A percentile compares a stretch with the other conserved stretches of the same genome.
Evolutionary conservation across 2,888 invertebrate genomes (phyloP).

Genomic region (Oscheius onirici): DNA sequence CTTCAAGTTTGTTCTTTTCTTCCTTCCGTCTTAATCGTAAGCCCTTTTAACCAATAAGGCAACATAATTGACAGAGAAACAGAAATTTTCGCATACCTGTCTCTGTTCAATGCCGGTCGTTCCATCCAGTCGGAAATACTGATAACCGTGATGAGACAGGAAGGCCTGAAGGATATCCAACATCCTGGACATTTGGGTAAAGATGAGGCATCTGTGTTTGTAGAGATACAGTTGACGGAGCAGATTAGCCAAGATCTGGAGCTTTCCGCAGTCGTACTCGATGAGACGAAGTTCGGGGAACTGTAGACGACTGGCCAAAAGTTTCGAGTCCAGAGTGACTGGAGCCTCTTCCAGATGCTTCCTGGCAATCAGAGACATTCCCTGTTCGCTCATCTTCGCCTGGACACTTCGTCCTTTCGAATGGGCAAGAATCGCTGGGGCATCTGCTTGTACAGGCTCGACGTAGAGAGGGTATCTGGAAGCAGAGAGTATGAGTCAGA

Average conservation of each 20-base stretch:
- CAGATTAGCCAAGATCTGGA: constrained; percentile 86
- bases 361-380: background rate
- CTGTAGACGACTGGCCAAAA: constrained; percentile 76
- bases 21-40: too few relatives aligned
- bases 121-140: constrained; percentile 94
- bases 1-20: too few relatives aligned
- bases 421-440: constrained; percentile 25
- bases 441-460: constrained; percentile 43
- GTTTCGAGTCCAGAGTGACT: background rate
- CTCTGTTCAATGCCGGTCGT: constrained; percentile 92
- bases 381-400: constrained; percentile 1
- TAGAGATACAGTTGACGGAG: constrained; percentile 84
- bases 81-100: constrained; percentile 76
- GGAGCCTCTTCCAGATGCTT: constrained; percentile 6
- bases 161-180: constrained; percentile 93
- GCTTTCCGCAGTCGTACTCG: constrained; percentile 97
- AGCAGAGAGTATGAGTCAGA: background rate
- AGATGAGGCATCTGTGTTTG: constrained; percentile 90
- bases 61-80: background rate
- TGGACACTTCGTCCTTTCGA: constrained; percentile 37
- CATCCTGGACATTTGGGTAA: constrained; percentile 99
- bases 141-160: constrained; percentile 93
- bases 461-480: constrained; percentile 49
- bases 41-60: too few relatives aligned
- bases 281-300: constrained; percentile 96